Evolutionary conservation across 2,888 invertebrate genomes (phyloP), one percentile per base, ranked within the genome.

Genomic region (Ditula angustiorana): DNA sequence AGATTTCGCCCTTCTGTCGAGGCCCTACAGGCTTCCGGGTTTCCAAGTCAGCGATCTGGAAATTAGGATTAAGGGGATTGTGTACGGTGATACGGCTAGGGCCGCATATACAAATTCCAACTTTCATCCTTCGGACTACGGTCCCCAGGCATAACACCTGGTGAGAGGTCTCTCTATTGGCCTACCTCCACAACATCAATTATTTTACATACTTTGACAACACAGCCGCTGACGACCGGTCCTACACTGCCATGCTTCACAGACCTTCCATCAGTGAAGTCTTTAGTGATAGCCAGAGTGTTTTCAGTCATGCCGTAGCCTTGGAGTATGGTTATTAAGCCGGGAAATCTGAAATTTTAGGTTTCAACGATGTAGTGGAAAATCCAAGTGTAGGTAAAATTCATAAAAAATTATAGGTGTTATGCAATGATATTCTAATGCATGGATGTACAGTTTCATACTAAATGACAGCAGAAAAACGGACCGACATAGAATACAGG

Each of bases 1-100:
- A 96, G 2, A 97, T 79, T 82, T 97, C 97, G 1, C 97, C 97
- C 41, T 93, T 91, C 77, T 95, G 77, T 71, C 94, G 89, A 0
- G 94, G 90, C 0, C 95, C 95, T 52, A 95, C 73, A 0, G 90
- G 69, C 70, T 90, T 85, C 0, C 95, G 95, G 0, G 94, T 94
- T 60, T 94, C 94, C 1, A 90, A 75, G 76, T 95, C 94, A 0
- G 72, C 71, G 91, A 61, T 85, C 75, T 75, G 47, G 37, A 57
- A 47, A 37, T 23, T 5, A 10, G 2, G 11, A 33, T 23, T 11
- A n/a, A n/a, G n/a, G n/a, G 4, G 3, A 44, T 44, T 19, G 8
- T 13, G 19, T 44, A 16, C 26, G 5, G 5, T 26, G 4, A 26
- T 26, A 26, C 3, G 5, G 26, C 3, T 5, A 26, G 5, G 26